Conservation (phyloP, 2,113 vertebrate species). For the Myrmophylax atrothorax region DNA sequence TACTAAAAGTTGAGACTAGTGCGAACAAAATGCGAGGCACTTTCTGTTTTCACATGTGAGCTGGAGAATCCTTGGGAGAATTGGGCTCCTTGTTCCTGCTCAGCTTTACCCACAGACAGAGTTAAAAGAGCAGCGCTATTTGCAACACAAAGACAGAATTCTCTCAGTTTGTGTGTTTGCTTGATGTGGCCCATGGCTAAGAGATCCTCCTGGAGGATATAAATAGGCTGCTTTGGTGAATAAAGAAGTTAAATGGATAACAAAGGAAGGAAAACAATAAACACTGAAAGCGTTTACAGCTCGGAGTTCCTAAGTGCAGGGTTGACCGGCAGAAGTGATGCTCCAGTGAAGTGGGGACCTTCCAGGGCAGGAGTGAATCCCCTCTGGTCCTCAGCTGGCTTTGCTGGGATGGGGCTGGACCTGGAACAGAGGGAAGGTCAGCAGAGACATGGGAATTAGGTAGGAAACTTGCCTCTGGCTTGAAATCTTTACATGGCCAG, state of each 20-base stretch:
- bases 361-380: not conserved
- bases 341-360: not conserved
- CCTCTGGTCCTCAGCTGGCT: not conserved
- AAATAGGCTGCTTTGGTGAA: not conserved
- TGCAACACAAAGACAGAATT: not conserved
- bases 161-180: not conserved
- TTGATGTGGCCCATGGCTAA: not conserved
- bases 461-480: not conserved
- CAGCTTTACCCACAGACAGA: not conserved
- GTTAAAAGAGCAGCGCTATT: not conserved
- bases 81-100: not conserved
- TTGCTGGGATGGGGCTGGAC: not conserved
- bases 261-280: not conserved
- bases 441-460: not conserved
- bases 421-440: not conserved
- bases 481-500: not conserved
- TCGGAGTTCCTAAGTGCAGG: not conserved
- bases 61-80: not conserved
- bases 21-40: accelerated
- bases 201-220: not conserved
- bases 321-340: not conserved
- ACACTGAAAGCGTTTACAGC: not conserved
- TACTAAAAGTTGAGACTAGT: accelerated
- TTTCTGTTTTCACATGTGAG: accelerated
- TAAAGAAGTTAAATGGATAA: not conserved